Percentiles rank a stretch among this genome's conserved stretches.
These are phyloP conservation scores for Tupaia chinensis DNA, from an alignment of 2,113 vertebrate genomes.

Conservation along the genomic window DNA sequence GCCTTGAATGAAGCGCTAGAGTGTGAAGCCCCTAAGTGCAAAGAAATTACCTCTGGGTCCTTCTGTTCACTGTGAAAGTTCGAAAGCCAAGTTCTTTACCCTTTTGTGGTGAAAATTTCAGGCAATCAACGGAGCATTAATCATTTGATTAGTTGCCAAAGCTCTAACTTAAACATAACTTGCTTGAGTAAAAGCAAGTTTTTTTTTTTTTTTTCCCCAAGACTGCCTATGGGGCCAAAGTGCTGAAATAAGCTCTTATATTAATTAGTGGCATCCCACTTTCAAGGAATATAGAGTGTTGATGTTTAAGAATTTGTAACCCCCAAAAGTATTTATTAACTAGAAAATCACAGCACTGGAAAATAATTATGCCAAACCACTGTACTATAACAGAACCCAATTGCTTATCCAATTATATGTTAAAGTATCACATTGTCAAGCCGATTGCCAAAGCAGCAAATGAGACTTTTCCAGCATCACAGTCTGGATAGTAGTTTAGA, in stretches of 20 bases:
- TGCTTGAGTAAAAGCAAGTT: constrained; percentile 59
- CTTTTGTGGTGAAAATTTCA: constrained; percentile 47
- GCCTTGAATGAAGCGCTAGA: constrained; percentile 81
- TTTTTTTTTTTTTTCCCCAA: neutral
- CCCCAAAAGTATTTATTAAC: constrained; percentile 79
- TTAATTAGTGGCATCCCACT: constrained; percentile 76
- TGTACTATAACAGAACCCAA: constrained; percentile 77
- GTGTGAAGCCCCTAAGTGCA: constrained; percentile 80
- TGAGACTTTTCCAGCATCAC: constrained; percentile 24
- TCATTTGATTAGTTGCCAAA: constrained; percentile 14
- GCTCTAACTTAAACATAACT: constrained; percentile 23
- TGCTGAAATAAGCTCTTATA: constrained; percentile 70
- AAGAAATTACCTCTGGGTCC: constrained; percentile 59
- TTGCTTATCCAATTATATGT: constrained; percentile 76
- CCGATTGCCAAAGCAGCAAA: constrained; percentile 55
- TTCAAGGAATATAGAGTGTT: constrained; percentile 79
- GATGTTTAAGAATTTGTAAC: constrained; percentile 83
- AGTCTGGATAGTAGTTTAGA: constrained; percentile 9
- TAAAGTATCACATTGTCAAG: constrained; percentile 76
- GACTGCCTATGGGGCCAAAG: constrained; percentile 51
- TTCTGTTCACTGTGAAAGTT: constrained; percentile 37
- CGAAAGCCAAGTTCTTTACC: constrained; percentile 37
- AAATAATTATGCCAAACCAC: constrained; percentile 82
- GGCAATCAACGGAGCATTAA: neutral
- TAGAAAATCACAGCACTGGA: constrained; percentile 82